Conservation (phyloP, 2,888 invertebrate genomes). For the Cantharis rufa region DNA sequence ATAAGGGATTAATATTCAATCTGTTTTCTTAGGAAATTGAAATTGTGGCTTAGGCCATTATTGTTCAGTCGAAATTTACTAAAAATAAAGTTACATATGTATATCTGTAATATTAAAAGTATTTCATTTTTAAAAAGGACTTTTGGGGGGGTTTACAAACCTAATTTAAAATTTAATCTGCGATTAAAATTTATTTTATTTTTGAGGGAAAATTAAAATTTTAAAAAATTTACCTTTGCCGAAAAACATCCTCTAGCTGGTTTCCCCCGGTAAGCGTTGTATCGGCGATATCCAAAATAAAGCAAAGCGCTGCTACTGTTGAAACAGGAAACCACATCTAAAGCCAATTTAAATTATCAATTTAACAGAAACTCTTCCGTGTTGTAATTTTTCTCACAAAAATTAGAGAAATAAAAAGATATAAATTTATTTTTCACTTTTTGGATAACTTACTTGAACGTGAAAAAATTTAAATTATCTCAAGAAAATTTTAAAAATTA, state of each 20-base stretch:
- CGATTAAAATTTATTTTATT: no score
- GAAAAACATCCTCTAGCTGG: conserved; percentile 57
- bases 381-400: not conserved
- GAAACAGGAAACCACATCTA: conserved; percentile 48
- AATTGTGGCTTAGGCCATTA: no score
- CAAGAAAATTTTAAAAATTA: conserved; percentile 6
- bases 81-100: no score
- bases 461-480: not conserved
- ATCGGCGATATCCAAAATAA: conserved; percentile 47
- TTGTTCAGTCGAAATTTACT: no score
- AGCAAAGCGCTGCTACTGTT: conserved; percentile 49
- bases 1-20: no score
- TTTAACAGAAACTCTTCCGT: not conserved
- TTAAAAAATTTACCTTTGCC: conserved; percentile 51
- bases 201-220: no score
- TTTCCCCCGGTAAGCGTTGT: conserved; percentile 47
- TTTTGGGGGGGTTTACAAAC: no score
- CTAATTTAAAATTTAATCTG: no score
- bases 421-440: not conserved
- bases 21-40: no score
- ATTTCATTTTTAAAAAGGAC: no score
- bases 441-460: not conserved
- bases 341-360: conserved; percentile 1
- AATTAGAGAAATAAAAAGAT: not conserved
- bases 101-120: no score